Percentiles rank a stretch among this genome's conserved stretches.
Evolutionary conservation across 2,113 vertebrate species (phyloP).

Genomic region (Petaurus breviceps): DNA sequence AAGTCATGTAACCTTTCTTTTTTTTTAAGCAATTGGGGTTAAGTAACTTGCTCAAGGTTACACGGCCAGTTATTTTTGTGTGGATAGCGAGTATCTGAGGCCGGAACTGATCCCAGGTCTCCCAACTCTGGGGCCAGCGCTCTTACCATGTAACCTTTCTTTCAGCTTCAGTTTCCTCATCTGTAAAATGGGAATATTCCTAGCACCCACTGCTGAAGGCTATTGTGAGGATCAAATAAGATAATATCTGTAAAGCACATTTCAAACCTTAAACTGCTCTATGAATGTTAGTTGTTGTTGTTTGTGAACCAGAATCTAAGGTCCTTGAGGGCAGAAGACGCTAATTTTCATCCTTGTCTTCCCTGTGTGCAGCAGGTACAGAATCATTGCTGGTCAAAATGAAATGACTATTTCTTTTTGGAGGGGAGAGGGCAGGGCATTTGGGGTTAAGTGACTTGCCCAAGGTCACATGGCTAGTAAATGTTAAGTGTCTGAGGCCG

Average conservation of each 20-base stretch:
- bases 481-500: too few relatives aligned
- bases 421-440: too few relatives aligned
- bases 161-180: neutral
- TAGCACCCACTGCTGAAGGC: rapidly evolving
- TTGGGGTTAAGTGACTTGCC: too few relatives aligned
- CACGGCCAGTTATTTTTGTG: too few relatives aligned
- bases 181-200: rapidly evolving
- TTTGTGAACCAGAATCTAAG: neutral
- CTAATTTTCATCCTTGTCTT: neutral
- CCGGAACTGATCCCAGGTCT: too few relatives aligned
- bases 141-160: neutral
- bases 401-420: neutral
- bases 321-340: neutral
- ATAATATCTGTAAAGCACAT: rapidly evolving
- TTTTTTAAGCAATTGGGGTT: too few relatives aligned
- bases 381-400: neutral
- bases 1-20: neutral
- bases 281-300: too few relatives aligned
- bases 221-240: neutral
- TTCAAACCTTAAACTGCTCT: rapidly evolving
- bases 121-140: too few relatives aligned
- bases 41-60: too few relatives aligned
- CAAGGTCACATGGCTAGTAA: too few relatives aligned
- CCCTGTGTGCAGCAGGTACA: neutral
- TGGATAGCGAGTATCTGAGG: too few relatives aligned